Conservation (phyloP, 2,888 invertebrate species). For the Caenorhabditis doughertyi region DNA sequence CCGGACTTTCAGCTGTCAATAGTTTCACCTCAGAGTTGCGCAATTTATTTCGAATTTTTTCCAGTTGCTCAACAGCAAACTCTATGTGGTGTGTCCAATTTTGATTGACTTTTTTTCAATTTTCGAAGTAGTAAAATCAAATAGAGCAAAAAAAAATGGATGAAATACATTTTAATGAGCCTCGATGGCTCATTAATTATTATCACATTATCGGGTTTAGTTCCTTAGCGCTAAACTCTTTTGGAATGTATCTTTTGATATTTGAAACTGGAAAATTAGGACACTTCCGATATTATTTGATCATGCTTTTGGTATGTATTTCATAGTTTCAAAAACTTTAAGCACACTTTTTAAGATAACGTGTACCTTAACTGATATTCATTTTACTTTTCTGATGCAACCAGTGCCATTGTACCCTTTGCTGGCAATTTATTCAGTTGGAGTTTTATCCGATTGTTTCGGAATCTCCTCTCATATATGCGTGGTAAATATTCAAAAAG, state of each 20-base stretch:
- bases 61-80: too few species aligned
- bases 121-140: too few species aligned
- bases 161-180: not conserved
- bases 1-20: too few species aligned
- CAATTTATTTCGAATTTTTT: too few species aligned
- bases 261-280: not conserved
- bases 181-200: conserved; percentile 2
- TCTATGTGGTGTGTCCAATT: too few species aligned
- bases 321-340: not conserved
- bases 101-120: too few species aligned
- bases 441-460: not conserved
- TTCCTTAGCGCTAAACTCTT: not conserved
- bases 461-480: not conserved
- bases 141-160: too few species aligned
- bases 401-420: not conserved
- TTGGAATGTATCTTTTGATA: not conserved
- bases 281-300: conserved; percentile 4
- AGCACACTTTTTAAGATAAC: not conserved
- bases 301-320: not conserved
- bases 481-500: too few species aligned
- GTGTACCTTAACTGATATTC: conserved; percentile 1
- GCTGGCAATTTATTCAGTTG: not conserved
- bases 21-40: too few species aligned
- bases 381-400: not conserved
- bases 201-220: conserved; percentile 1